Evolutionary conservation across 2,888 invertebrate genomes (phyloP), one percentile per base, ranked within the genome.

Genomic region (Abscondita cerata): DNA sequence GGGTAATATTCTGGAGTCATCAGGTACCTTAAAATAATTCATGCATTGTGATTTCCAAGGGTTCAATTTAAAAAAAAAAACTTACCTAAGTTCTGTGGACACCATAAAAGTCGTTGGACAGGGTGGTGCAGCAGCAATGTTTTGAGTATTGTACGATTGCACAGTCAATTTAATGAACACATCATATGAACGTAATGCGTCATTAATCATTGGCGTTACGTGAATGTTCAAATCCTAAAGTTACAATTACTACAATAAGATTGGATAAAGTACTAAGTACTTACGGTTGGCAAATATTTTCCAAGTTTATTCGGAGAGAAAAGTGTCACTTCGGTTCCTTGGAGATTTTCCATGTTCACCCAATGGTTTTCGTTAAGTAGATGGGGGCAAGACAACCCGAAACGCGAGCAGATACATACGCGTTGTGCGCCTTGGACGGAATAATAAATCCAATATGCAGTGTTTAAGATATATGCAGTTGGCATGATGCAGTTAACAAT

Each of bases 361-460:
- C 59, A 73, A 40, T 73, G 72, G 8, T 51, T 50, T 8, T 59
- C 59, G 18, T 62, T 68, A 41, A 63, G 66, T 1, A 41, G 38
- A 48, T 74, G 73, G 18, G 72, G 66, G 48, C 73, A 74, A 8
- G 61, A 59, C 0, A 73, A 41, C 5, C 70, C 72, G 50, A 69
- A 74, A 36, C 72, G 64, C 2, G 66, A 68, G 52, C 74, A 74
- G 55, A 72, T 53, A 50, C 74, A 74, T 11, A 74, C 46, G 12
- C 66, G 52, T 38, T 71, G 16, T 11, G 47, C 48, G 5, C 12
- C 12, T 12, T 38, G 38, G 2, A 34, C 31, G 0, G 52, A 31
- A 50, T 68, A 74, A 16, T 71, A 72, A 6, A 71, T 66, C 75
- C 75, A 75, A 46, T 73, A 74, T 1, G 71, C 72, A 1, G 74